Evolutionary conservation across 1,140 invertebrate genomes (phyloP), one percentile per base, ranked within the genome.

Genomic region (Conus ventricosus): DNA sequence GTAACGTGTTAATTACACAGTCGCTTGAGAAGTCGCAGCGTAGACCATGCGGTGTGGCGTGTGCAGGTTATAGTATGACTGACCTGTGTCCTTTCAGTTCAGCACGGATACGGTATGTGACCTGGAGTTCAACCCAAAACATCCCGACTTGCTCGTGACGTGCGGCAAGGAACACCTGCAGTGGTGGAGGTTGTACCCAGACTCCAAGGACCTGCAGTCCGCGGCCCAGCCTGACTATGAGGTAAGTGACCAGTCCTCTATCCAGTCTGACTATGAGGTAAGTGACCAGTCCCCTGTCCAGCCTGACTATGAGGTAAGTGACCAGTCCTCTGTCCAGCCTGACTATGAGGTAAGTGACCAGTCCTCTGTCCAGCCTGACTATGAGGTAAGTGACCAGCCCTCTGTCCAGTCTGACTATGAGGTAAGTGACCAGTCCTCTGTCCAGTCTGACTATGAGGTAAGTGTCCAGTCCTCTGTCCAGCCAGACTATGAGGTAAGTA

Each of bases 91-190:
- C 39, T 39, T 39, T 39, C 95, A 98, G 97, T 97, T 98, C 92
- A 97, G 97, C 4, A 97, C 97, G n/a, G 98, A 99, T 94, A 97
- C 97, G 4, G 97, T 99, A 1, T 97, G 98, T 55, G 97, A 97
- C 76, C 97, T 97, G n/a, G 97, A 98, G 93, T 99, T 98, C 96
- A 98, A 99, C 95, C 98, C 98, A 2, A 95, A 98, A 89, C 97
- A 99, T 94, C 96, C 97, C 88, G 97, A 97, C 94, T 96, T 97
- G 85, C 97, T 99, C 89, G 97, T 99, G 55, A 98, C 98, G 4
- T 97, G 97, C 92, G 98, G 98, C 0, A 98, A 98, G 95, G 97
- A 97, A 88, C 98, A 99, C 95, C 97, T 99, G 90, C 97, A 96
- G 3, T 99, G 99, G 95, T 99, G 98, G 98, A 97, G 97, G 83